Evolutionary conservation across 2,113 vertebrate genomes (phyloP).

Genomic region (Pteropus alecto): DNA sequence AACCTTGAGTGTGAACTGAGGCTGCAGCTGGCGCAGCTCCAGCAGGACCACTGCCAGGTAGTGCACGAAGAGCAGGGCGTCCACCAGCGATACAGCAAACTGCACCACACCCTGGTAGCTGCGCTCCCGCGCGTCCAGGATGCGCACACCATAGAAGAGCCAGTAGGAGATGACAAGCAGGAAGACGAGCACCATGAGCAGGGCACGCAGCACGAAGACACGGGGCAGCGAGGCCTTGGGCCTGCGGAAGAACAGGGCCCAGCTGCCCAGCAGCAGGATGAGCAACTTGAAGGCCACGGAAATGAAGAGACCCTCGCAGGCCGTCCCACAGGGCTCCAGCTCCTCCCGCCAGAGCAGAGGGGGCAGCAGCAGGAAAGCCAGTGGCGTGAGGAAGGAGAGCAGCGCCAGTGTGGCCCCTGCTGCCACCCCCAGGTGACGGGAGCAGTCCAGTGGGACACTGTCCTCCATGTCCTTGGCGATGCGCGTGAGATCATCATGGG

Average conservation of each 20-base stretch:
- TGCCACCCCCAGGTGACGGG: conserved; percentile 87
- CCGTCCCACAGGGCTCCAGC: conserved; percentile 90
- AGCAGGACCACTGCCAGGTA: conserved; percentile 93
- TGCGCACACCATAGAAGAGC: conserved; percentile 93
- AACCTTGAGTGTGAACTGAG: conserved; percentile 94
- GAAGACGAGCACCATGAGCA: conserved; percentile 94
- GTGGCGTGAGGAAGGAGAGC: conserved; percentile 90
- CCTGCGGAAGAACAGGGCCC: conserved; percentile 93
- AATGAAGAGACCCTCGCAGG: conserved; percentile 95
- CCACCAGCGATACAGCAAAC: conserved; percentile 92
- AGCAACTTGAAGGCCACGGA: conserved; percentile 96
- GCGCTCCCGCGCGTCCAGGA: conserved; percentile 88
- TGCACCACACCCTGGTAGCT: conserved; percentile 93
- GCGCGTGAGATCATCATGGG: conserved; percentile 93
- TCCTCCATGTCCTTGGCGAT: conserved; percentile 96
- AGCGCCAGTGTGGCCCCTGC: conserved; percentile 88
- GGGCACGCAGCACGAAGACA: conserved; percentile 90
- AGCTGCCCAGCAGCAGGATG: conserved; percentile 92
- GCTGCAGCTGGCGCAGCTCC: conserved; percentile 93
- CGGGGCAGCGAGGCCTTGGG: conserved; percentile 91
- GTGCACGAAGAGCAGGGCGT: conserved; percentile 94
- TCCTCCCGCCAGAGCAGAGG: conserved; percentile 91
- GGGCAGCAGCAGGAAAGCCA: conserved; percentile 93
- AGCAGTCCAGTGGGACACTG: conserved; percentile 91
- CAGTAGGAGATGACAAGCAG: conserved; percentile 94